Base-by-base conservation (phyloP, 92 coral and sea anemone species). In the Phymanthus crucifer region DNA sequence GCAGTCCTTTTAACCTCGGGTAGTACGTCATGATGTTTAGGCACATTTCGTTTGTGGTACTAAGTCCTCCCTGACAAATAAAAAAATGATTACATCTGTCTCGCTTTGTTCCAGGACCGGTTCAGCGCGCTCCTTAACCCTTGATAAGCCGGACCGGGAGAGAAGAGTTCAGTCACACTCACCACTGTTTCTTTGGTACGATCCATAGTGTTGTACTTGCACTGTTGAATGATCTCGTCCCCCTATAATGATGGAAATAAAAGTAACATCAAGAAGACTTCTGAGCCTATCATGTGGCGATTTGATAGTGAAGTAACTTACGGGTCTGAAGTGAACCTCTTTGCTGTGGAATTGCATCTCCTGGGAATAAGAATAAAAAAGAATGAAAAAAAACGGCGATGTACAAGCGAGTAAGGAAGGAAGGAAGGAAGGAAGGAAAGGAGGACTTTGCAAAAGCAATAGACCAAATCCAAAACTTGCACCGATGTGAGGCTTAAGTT, bases 261-360 rank as follows among this genome's bases (percentile, higher is more conserved):
- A n/a, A 69, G 16, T 0, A 69, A 34, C 19, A 6, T 13, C 76
- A 40, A 12, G n/a, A n/a, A n/a, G n/a, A n/a, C n/a, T n/a, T n/a
- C n/a, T n/a, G n/a, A n/a, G n/a, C n/a, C n/a, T n/a, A 72, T 72
- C 27, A 72, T 36, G 50, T 21, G 57, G 2, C 24, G 1, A 38
- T 6, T 19, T 0, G 1, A 27, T 27, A 31, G 16, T 29, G 38
- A 48, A 29, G 33, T 9, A 31, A 46, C 83, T 80, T 71, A 80
- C 84, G 16, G 84, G 84, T 46, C 27, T 23, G 76, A 80, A 47
- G 68, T 80, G 84, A 21, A 68, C 71, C 57, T 80, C 84, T 32
- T 80, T 52, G 19, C 19, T 21, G 3, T 70, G 54, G 54, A 71
- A 2, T 33, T 52, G 84, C 27, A 52, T 34, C 18, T 80, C 84